phyloP scores from a whole-genome alignment of 2,797 vertebrate genomes.

The Tachyglossus aculeatus region DNA sequence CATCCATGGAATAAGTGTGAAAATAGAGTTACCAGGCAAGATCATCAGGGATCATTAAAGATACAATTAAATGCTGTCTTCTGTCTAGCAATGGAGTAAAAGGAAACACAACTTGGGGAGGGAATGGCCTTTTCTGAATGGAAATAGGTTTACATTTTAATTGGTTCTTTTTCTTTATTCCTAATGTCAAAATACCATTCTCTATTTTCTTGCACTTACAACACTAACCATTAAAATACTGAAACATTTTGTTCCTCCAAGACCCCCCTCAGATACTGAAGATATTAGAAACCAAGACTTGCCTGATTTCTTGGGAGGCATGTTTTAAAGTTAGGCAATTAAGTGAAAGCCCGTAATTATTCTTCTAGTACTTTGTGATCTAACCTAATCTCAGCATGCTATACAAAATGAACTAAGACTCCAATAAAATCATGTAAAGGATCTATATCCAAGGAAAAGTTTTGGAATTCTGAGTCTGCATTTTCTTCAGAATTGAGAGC shows the following conservation, averaged over 20 bases:
- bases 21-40: conserved; percentile 51
- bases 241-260: no score
- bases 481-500: background rate
- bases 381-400: no score
- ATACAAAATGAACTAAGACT: no score
- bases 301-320: no score
- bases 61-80: conserved; percentile 45
- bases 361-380: no score
- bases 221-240: background rate
- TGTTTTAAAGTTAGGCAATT: no score
- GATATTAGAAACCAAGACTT: no score
- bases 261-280: no score
- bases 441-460: background rate
- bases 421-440: background rate
- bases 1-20: conserved; percentile 23
- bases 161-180: background rate
- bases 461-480: background rate
- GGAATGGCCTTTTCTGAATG: conserved; percentile 14
- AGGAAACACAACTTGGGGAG: conserved; percentile 31
- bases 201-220: background rate
- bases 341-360: no score
- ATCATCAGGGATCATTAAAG: conserved; percentile 45
- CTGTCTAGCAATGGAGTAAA: conserved; percentile 44
- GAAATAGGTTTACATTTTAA: conserved; percentile 8
- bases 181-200: background rate